Evolutionary conservation across 2,888 invertebrate genomes (phyloP).

Genomic region (Ectemnius lituratus): DNA sequence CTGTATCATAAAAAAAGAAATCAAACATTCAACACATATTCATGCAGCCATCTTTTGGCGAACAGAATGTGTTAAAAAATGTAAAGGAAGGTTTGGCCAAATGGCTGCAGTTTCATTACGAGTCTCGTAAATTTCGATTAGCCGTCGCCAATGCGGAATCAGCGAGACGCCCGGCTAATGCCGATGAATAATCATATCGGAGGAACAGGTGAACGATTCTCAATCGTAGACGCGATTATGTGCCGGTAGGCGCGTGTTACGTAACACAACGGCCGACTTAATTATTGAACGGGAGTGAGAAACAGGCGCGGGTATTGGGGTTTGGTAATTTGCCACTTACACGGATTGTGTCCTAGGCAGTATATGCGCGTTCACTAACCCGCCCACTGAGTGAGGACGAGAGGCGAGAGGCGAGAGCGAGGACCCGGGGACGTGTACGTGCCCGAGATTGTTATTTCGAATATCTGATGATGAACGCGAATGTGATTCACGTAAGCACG

Average conservation of each 20-base stretch:
- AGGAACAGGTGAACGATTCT: slow-evolving; percentile 64
- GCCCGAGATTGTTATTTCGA: slow-evolving; percentile 61
- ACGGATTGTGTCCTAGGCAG: slow-evolving; percentile 59
- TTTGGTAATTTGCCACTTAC: slow-evolving; percentile 64
- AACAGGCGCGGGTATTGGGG: slow-evolving; percentile 60
- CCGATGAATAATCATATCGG: slow-evolving; percentile 69
- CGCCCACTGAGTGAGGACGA: too few relatives aligned
- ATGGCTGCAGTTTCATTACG: slow-evolving; percentile 43
- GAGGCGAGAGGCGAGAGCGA: slow-evolving; percentile 9
- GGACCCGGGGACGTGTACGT: slow-evolving; percentile 46
- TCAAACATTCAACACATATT: too few relatives aligned
- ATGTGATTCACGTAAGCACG: slow-evolving; percentile 56
- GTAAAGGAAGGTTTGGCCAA: too few relatives aligned
- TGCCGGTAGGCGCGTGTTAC: slow-evolving; percentile 56
- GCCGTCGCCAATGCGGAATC: slow-evolving; percentile 46
- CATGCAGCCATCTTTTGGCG: too few relatives aligned
- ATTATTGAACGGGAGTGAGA: slow-evolving; percentile 61
- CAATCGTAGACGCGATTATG: slow-evolving; percentile 66
- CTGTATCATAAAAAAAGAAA: too few relatives aligned
- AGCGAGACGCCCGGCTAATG: slow-evolving; percentile 58
- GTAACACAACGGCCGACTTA: slow-evolving; percentile 60
- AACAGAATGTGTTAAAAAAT: too few relatives aligned
- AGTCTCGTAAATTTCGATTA: slow-evolving; percentile 31
- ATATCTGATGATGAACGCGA: slow-evolving; percentile 57
- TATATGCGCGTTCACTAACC: not conserved